Percentiles rank a stretch among this genome's conserved stretches.
Conservation (phyloP, 2,113 vertebrate species). For the Geococcyx californianus region DNA sequence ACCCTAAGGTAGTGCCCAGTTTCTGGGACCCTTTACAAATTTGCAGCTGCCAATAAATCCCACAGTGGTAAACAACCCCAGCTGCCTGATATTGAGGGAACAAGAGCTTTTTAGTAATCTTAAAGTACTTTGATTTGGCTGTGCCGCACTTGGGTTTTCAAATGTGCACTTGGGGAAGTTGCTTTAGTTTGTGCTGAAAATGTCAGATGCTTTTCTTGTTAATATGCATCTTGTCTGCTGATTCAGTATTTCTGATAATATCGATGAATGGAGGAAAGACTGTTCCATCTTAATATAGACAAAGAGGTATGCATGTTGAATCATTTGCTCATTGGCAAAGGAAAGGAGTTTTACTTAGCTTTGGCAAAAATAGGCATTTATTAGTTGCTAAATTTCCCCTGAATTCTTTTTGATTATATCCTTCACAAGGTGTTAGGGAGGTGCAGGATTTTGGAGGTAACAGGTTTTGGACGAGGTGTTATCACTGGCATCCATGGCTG, state of each 20-base stretch:
- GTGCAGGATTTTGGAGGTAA: background rate
- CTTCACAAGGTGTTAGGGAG: background rate
- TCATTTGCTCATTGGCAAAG: background rate
- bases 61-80: background rate
- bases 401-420: background rate
- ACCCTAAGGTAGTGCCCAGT: background rate
- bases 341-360: background rate
- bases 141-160: background rate
- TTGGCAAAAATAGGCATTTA: background rate
- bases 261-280: background rate
- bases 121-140: background rate
- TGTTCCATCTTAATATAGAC: background rate
- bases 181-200: background rate
- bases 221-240: background rate
- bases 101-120: background rate
- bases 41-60: background rate
- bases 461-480: constrained; percentile 12
- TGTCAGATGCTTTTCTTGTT: background rate
- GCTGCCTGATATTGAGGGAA: background rate
- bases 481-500: background rate
- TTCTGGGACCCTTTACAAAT: background rate
- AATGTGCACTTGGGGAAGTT: background rate
- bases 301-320: background rate
- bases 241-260: background rate
- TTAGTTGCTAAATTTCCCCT: background rate